A percentile compares a stretch with the other conserved stretches of the same genome.
Evolutionary conservation across 2,888 invertebrate genomes (phyloP).

Genomic region (Netelia fuscicornis): DNA sequence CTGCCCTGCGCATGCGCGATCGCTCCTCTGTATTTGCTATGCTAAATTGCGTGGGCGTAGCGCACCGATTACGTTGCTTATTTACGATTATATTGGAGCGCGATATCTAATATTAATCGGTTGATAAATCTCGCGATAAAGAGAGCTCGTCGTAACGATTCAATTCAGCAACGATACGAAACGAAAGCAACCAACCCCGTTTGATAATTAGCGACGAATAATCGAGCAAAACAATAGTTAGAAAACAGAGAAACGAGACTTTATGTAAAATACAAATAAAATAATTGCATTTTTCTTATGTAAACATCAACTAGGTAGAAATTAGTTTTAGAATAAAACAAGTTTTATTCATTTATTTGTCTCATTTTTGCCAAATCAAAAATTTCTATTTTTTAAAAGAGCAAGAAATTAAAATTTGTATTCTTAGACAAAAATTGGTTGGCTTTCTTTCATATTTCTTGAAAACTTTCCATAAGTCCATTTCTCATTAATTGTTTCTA

Average conservation of each 20-base stretch:
- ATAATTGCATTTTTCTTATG: neutral
- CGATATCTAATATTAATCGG: constrained; percentile 63
- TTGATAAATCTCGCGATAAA: constrained; percentile 60
- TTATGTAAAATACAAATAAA: neutral
- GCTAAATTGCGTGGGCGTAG: constrained; percentile 62
- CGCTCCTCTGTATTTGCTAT: constrained; percentile 47
- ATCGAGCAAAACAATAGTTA: neutral
- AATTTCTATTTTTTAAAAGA: no score
- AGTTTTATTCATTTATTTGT: neutral
- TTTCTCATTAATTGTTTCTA: no score
- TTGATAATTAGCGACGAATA: constrained; percentile 43
- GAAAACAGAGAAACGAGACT: neutral
- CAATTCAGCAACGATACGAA: constrained; percentile 57
- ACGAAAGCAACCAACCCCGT: constrained; percentile 33
- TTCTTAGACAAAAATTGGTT: no score
- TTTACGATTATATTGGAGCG: constrained; percentile 60
- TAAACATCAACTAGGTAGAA: no score
- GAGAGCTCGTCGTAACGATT: constrained; percentile 53
- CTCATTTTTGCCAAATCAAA: neutral
- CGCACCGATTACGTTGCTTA: constrained; percentile 64
- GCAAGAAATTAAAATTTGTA: no score
- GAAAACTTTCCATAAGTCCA: no score
- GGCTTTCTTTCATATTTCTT: no score
- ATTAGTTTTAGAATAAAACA: no score
- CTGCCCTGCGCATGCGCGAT: neutral